These are phyloP conservation scores for Zosterops lateralis DNA, from an alignment of 2,113 vertebrate species.

Conservation along the genomic window DNA sequence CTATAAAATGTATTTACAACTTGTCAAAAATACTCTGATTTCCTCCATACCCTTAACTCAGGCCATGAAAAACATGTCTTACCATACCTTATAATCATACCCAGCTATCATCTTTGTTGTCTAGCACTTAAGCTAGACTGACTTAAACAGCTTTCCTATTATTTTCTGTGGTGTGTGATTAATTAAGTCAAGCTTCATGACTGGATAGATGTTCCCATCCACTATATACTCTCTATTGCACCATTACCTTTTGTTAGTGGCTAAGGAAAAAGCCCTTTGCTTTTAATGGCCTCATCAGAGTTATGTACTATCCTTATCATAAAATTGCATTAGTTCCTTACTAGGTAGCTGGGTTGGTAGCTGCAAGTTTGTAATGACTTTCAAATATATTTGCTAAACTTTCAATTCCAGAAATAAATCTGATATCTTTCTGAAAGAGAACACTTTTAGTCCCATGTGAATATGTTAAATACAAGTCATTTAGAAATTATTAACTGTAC, in stretches of 20 bases:
- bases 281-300: neutral
- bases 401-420: neutral
- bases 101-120: neutral
- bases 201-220: neutral
- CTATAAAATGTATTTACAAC: neutral
- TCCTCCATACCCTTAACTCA: neutral
- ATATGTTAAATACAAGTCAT: neutral
- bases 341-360: neutral
- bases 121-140: neutral
- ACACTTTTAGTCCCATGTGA: neutral
- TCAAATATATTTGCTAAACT: neutral
- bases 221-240: neutral
- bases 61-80: neutral
- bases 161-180: neutral
- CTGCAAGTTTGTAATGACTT: neutral
- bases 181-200: neutral
- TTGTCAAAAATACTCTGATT: neutral
- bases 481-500: neutral
- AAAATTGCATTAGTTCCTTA: neutral
- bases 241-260: slow-evolving; percentile 1
- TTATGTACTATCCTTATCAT: neutral
- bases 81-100: neutral
- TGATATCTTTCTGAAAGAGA: neutral
- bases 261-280: neutral
- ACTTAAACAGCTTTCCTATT: neutral